These are phyloP conservation scores for Stenoptilia bipunctidactyla DNA, from an alignment of 2,888 invertebrate species.

Conservation along the genomic window DNA sequence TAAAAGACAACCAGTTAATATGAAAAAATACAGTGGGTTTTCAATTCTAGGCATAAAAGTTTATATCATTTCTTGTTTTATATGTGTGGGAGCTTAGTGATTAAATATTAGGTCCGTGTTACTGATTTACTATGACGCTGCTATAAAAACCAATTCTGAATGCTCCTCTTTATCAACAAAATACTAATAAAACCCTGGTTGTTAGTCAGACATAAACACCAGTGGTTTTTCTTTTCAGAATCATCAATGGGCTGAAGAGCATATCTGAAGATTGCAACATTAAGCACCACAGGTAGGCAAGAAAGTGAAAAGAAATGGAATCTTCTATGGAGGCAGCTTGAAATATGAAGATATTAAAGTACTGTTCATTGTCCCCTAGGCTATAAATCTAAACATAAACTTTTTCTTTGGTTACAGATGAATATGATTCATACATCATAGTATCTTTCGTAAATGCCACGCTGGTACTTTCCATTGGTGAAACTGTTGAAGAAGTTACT, in stretches of 20 bases:
- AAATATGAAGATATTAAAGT: no score
- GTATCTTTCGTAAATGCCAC: slow-evolving; percentile 99
- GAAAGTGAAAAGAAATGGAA: slow-evolving; percentile 33
- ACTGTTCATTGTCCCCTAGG: no score
- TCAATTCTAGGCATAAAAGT: no score
- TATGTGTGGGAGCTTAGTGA: slow-evolving; percentile 65
- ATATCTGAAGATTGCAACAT: slow-evolving; percentile 46
- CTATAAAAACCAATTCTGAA: slow-evolving; percentile 60
- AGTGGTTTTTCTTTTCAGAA: slow-evolving; percentile 91
- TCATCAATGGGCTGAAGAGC: slow-evolving; percentile 60
- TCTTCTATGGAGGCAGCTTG: slow-evolving; percentile 19
- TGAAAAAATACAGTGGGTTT: no score
- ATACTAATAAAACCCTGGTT: slow-evolving; percentile 72
- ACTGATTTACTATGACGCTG: slow-evolving; percentile 62
- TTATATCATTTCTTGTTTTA: no score
- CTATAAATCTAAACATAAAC: neutral
- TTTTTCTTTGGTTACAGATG: slow-evolving; percentile 82
- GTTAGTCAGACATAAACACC: slow-evolving; percentile 87
- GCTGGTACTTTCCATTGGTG: slow-evolving; percentile 97
- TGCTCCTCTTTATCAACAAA: slow-evolving; percentile 63
- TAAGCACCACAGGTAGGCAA: slow-evolving; percentile 53
- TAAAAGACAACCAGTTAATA: no score
- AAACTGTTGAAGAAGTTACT: slow-evolving; percentile 99
- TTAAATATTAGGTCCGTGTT: slow-evolving; percentile 69
- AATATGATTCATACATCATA: slow-evolving; percentile 99